Base-by-base conservation (phyloP, 2,888 invertebrate genomes). In the Dryobota labecula region DNA sequence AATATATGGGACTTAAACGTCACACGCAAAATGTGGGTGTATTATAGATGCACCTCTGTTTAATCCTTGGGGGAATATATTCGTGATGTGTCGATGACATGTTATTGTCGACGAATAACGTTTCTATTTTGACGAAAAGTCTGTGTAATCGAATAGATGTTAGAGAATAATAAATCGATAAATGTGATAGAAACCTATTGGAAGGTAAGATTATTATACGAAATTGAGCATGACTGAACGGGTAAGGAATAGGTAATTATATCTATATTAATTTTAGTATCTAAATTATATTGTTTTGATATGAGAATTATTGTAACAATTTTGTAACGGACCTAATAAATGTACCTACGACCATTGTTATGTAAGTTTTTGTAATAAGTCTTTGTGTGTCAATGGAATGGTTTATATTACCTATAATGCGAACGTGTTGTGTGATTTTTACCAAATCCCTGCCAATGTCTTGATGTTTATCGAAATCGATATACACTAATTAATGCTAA, bases 201-300 rank as follows among this genome's bases (percentile, higher is more conserved):
- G 54, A 72, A 53, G 49, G n/a, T 72, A 45, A 61, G 9, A 47
- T 30, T 61, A 47, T 24, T 72, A 78, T 68, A 78, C 78, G 78
- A 82, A 58, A 82, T 62, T 68, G 78, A 69, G 79, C 72, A 78
- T 82, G 79, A 80, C 79, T 80, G 79, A 80, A 68, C 9, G 53
- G 41, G n/a, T 68, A 56, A 68, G 61, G 45, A 57, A 15, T 76
- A 78, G 13, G 9, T 68, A 53, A 36, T 63, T 56, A 27, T 67
- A 74, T 27, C 3, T 65, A 43, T 56, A 65, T 70, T 70, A 66
- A 78, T 54, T 72, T 62, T 60, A 81, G 54, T 70, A 70, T 63
- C n/a, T 56, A 81, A 58, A 71, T 71, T 66, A 49, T 82, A 82
- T 80, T 78, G 65, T 80, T 80, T 80, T 84, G 64, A 84, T 83